Evolutionary conservation across 2,113 vertebrate genomes (phyloP).

Genomic region (Ornithorhynchus anatinus): DNA sequence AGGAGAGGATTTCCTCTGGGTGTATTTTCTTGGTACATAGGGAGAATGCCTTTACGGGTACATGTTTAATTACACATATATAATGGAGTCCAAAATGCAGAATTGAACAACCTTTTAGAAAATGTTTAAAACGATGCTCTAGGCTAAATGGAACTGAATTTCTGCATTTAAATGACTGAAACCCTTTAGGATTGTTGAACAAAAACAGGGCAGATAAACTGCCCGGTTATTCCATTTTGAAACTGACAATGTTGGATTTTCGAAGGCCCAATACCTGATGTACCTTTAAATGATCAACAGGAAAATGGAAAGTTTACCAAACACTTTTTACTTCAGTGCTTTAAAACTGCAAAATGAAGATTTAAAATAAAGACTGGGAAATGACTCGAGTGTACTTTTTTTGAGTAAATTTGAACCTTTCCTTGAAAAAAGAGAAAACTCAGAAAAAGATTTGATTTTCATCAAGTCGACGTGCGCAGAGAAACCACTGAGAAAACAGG

Average conservation of each 20-base stretch:
- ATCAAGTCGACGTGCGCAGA: slow-evolving; percentile 1
- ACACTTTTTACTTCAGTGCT: slow-evolving; percentile 24
- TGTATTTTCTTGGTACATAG: slow-evolving; percentile 62
- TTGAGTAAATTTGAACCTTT: not conserved
- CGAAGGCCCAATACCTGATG: not conserved
- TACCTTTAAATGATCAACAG: slow-evolving; percentile 32
- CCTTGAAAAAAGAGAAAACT: slow-evolving; percentile 9
- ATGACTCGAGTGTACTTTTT: not conserved
- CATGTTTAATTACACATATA: slow-evolving; percentile 56
- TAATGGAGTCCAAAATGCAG: slow-evolving; percentile 58
- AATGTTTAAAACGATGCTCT: slow-evolving; percentile 56
- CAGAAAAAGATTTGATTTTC: not conserved
- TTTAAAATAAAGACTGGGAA: slow-evolving; percentile 27
- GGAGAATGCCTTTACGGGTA: slow-evolving; percentile 58
- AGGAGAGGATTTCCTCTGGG: slow-evolving; percentile 63
- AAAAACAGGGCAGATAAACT: slow-evolving; percentile 31
- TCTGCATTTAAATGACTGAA: slow-evolving; percentile 44
- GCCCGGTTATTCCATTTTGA: slow-evolving; percentile 24
- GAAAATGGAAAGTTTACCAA: slow-evolving; percentile 7
- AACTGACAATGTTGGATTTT: slow-evolving; percentile 33
- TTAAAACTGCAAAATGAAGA: not conserved
- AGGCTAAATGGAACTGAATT: slow-evolving; percentile 56
- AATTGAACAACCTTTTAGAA: slow-evolving; percentile 57
- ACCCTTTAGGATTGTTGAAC: slow-evolving; percentile 32
- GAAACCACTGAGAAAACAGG: slow-evolving; percentile 1